Percentiles rank a stretch among this genome's conserved stretches.
These are phyloP conservation scores for Diorhabda elongata DNA, from an alignment of 1,140 invertebrate species.

Conservation along the genomic window DNA sequence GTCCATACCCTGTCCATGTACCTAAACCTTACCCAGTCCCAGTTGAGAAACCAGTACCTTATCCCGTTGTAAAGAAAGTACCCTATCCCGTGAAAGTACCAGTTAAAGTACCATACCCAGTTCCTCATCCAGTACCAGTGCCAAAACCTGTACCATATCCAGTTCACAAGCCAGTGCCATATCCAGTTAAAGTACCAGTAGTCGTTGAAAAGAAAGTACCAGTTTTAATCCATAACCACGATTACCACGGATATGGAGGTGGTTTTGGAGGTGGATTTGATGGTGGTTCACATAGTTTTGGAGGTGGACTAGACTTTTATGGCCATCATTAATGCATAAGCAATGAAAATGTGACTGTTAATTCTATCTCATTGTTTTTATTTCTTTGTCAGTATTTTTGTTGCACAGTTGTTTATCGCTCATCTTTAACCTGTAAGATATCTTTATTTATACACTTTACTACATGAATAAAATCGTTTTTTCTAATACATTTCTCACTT, in stretches of 20 bases:
- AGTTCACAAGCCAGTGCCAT: conserved; percentile 46
- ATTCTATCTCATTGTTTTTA: conserved; percentile 1
- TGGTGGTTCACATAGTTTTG: conserved; percentile 21
- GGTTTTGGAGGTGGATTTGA: conserved; percentile 21
- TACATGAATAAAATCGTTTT: conserved; percentile 11
- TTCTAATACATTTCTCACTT: not conserved
- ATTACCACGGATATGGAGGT: conserved; percentile 11
- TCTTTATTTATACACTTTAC: conserved; percentile 12
- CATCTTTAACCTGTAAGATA: not conserved
- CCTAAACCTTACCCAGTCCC: conserved; percentile 57
- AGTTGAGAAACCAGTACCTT: conserved; percentile 43
- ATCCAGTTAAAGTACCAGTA: conserved; percentile 46
- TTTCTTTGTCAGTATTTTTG: conserved; percentile 3
- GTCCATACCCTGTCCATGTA: conserved; percentile 50
- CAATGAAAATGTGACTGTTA: not conserved
- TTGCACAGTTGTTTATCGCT: conserved; percentile 7
- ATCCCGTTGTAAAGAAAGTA: conserved; percentile 42
- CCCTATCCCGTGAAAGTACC: conserved; percentile 46
- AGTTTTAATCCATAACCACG: conserved; percentile 32
- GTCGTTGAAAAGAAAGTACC: conserved; percentile 37
- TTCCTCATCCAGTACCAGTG: conserved; percentile 44
- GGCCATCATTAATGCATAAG: not conserved
- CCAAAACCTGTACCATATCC: conserved; percentile 43
- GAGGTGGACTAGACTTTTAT: conserved; percentile 10
- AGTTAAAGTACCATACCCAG: conserved; percentile 42